phyloP scores from a whole-genome alignment of 2,113 vertebrate genomes.

The Siniperca knerii region DNA sequence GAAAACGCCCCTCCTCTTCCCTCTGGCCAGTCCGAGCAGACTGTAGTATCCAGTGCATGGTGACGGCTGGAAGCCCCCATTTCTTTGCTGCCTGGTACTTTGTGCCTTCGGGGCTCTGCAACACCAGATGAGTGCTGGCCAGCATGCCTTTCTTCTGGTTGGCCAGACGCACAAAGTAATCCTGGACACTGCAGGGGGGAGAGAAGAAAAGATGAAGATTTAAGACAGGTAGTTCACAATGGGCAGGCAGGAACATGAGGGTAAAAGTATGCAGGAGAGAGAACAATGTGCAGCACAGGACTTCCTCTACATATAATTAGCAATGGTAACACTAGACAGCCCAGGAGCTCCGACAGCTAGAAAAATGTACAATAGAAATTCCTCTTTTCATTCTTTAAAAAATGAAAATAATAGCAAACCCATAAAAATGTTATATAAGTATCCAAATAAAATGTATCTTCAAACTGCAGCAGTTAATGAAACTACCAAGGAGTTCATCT shows the following conservation, averaged over 20 bases:
- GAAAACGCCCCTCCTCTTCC: slow-evolving; percentile 88
- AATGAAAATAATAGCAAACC: background rate
- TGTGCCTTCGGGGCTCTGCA: slow-evolving; percentile 90
- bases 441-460: background rate
- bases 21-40: slow-evolving; percentile 87
- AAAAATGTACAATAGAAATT: slow-evolving; percentile 6
- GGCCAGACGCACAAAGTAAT: slow-evolving; percentile 94
- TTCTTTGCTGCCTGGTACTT: slow-evolving; percentile 97
- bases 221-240: background rate
- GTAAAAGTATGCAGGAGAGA: background rate
- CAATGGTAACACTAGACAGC: background rate
- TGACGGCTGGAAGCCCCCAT: slow-evolving; percentile 94
- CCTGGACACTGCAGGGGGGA: slow-evolving; percentile 89
- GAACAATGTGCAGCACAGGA: background rate
- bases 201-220: background rate
- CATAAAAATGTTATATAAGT: background rate
- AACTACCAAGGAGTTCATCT: background rate
- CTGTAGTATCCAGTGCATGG: slow-evolving; percentile 90
- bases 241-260: background rate
- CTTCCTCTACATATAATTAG: background rate
- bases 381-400: background rate
- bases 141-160: slow-evolving; percentile 93
- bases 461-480: background rate
- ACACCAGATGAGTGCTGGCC: slow-evolving; percentile 94
- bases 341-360: background rate